Evolutionary conservation across 2,888 invertebrate species (phyloP), one percentile per base, ranked within the genome.

Genomic region (Micoletzkya japonica): DNA sequence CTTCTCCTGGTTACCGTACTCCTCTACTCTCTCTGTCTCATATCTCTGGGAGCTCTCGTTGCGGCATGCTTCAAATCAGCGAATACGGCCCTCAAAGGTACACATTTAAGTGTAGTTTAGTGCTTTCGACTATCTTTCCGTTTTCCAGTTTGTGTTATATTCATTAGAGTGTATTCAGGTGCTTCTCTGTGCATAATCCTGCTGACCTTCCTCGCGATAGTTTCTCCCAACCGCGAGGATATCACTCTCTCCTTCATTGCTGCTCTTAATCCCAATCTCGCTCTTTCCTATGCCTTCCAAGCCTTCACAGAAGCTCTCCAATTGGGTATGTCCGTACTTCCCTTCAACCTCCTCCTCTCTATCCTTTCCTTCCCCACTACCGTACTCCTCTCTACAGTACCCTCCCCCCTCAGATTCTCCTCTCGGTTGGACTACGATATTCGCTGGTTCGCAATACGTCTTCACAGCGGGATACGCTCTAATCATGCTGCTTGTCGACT

Each of bases 401-500:
- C n/a, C n/a, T n/a, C n/a, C n/a, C n/a, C n/a, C n/a, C 36, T 57
- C 67, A 74, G 72, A 63, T 32, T n/a, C 59, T 6, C 34, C 37
- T 26, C 71, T 74, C 7, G 66, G 69, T 1, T 74, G 69, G 69
- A 32, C 24, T 24, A 74, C 76, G 36, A 76, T 78, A 73, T 79
- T 77, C 72, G 44, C 70, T 30, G 76, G 73, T 24, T 70, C 74
- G 0, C 52, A 72, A 1, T 61, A 72, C n/a, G 72, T 72, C 10
- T 77, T 80, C 56, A 74, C 82, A 7, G 61, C 82, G 30, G 83
- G 82, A n/a, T 71, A 73, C 60, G 78, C 81, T 28, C 60, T 82
- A 6, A 37, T 83, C 2, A 81, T 84, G 82, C 72, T 84, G 56
- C 71, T 83, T 34, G 68, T 83, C 20, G 84, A 84, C 68, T 74